phyloP scores from a whole-genome alignment of 2,797 vertebrate genomes.

The Microctenopoma lineatum region DNA sequence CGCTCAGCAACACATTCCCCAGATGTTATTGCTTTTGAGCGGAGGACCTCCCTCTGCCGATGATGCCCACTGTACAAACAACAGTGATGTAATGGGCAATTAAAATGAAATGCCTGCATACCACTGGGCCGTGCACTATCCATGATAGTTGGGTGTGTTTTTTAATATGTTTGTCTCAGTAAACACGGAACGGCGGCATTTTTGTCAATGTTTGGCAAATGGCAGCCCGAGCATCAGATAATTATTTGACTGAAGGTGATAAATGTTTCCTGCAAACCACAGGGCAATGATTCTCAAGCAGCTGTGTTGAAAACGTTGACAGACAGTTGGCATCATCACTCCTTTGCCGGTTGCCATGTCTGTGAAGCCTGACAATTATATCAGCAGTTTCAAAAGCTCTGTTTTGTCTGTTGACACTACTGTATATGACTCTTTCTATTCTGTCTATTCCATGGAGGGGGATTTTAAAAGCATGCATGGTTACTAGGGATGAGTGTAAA shows the following conservation, averaged over 20 bases:
- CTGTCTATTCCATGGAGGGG: neutral
- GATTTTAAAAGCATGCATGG: neutral
- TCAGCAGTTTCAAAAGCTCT: neutral
- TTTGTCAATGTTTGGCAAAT: constrained; percentile 13
- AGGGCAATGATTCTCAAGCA: constrained; percentile 31
- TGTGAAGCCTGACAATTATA: constrained; percentile 20
- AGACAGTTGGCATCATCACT: constrained; percentile 31
- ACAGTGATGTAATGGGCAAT: constrained; percentile 45
- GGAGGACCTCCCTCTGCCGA: constrained; percentile 17
- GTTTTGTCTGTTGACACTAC: neutral
- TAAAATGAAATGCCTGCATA: constrained; percentile 30
- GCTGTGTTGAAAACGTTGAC: constrained; percentile 16
- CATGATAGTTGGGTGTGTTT: neutral
- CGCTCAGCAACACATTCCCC: constrained; percentile 26
- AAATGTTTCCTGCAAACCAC: neutral
- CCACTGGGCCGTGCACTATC: neutral
- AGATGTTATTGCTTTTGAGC: constrained; percentile 23
- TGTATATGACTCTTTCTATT: neutral
- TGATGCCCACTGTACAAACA: constrained; percentile 36
- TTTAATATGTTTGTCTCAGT: neutral
- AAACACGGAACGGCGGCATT: neutral
- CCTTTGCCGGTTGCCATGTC: neutral
- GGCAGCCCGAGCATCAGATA: constrained; percentile 1
- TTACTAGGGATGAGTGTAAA: neutral
- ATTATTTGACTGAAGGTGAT: constrained; percentile 20